Conservation (phyloP, 2,797 vertebrate genomes). For the Synanceia verrucosa region DNA sequence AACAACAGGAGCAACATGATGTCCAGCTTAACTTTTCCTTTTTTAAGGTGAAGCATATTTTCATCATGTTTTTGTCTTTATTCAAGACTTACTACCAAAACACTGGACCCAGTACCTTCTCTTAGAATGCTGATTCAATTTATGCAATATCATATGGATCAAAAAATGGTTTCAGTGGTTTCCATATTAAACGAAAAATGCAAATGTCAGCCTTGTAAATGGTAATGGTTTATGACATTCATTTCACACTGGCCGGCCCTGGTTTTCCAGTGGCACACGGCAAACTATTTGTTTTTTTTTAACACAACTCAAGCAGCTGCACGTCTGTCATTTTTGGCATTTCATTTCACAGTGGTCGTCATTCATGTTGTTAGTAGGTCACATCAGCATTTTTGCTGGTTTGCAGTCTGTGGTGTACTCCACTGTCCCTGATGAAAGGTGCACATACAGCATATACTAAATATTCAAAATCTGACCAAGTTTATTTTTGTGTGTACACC, state of each 20-base stretch:
- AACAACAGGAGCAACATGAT: neutral
- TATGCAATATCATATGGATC: neutral
- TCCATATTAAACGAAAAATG: constrained; percentile 30
- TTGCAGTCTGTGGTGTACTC: neutral
- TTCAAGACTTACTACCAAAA: neutral
- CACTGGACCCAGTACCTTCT: neutral
- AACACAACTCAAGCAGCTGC: neutral
- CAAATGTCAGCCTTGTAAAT: constrained; percentile 40
- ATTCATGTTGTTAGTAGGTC: neutral
- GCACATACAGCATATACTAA: too few species aligned
- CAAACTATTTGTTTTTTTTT: too few species aligned
- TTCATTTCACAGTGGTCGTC: neutral
- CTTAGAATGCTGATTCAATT: neutral
- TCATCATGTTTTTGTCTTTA: neutral
- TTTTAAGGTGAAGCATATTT: neutral
- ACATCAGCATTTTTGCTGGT: neutral
- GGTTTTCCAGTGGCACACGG: constrained; percentile 15
- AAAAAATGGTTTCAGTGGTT: constrained; percentile 14
- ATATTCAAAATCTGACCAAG: neutral
- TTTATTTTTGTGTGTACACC: neutral
- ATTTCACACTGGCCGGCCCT: constrained; percentile 24
- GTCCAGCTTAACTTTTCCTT: neutral
- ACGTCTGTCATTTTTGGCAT: neutral
- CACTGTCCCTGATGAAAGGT: neutral
- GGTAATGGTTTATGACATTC: constrained; percentile 51